Base-by-base conservation (phyloP, 2,888 invertebrate species). In the Physocephala rufipes region DNA sequence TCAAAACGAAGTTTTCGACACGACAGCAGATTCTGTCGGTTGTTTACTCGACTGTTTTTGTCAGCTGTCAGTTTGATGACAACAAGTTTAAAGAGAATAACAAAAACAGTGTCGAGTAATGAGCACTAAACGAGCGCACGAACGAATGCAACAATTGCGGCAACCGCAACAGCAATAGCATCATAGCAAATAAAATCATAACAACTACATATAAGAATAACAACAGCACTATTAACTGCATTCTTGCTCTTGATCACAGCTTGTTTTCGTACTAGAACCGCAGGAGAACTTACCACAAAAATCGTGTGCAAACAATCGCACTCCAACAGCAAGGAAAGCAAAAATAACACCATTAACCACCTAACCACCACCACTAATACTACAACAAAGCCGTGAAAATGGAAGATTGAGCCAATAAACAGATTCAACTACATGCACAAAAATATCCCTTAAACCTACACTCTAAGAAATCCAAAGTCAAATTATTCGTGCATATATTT, bases 301-400 rank as follows among this genome's bases (percentile, higher is more conserved):
- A 53, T 51, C 36, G 51, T 66, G 28, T 66, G 65, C 19, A 66
- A 66, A 53, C 28, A 66, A 62, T 21, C 43, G 62, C 36, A 51
- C 51, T 19, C 43, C 16, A n/a, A 51, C 43, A 26, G 2, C 28
- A 47, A 28, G 26, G 30, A 65, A 49, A 24, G 28, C 65, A 53
- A 45, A 12, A 51, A 55, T 26, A 55, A 63, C 63, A 63, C 19
- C 45, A n/a, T n/a, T n/a, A n/a, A n/a, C n/a, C n/a, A n/a, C n/a
- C n/a, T n/a, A n/a, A n/a, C n/a, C n/a, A n/a, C 13, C 16, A 24
- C 21, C 21, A 24, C 21, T 15, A 61, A 30, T 30, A 4, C 21
- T 15, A n/a, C 21, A 58, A 59, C 59, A 59, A 59, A 16, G 26
- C 2, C 59, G 26, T 21, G 15, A 16, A 59, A 49, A 21, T 45